Conservation (phyloP, 2,888 invertebrate species). For the Cryptocheilus praepositus region DNA sequence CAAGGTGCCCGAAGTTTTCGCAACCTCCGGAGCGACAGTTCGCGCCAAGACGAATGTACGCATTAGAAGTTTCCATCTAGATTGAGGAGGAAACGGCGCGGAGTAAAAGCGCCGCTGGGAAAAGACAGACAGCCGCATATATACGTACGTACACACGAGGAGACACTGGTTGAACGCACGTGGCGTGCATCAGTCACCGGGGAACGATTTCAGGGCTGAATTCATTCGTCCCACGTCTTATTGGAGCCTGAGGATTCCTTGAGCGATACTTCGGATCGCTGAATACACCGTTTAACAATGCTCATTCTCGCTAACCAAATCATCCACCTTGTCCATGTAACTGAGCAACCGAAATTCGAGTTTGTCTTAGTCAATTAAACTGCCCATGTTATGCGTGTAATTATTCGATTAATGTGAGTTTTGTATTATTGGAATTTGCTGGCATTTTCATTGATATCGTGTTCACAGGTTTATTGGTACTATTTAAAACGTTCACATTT, state of each 20-base stretch:
- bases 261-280: constrained; percentile 30
- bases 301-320: constrained; percentile 14
- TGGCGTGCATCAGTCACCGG: constrained; percentile 2
- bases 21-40: not conserved
- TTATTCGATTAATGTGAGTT: too few relatives aligned
- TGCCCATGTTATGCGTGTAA: too few relatives aligned
- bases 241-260: constrained; percentile 1
- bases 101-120: too few relatives aligned
- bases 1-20: too few relatives aligned
- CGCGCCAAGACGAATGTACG: not conserved
- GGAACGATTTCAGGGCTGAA: constrained; percentile 42
- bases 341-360: too few relatives aligned
- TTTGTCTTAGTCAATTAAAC: too few relatives aligned
- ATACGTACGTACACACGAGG: constrained; percentile 7
- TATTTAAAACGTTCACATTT: too few relatives aligned
- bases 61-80: too few relatives aligned
- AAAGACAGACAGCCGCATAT: too few relatives aligned
- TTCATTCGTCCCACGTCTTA: constrained; percentile 21
- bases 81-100: not conserved
- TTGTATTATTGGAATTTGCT: too few relatives aligned
- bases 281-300: constrained; percentile 48
- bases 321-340: not conserved
- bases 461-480: too few relatives aligned
- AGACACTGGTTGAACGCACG: constrained; percentile 15
- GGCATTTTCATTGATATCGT: too few relatives aligned